A percentile compares a stretch with the other conserved stretches of the same genome.
Conservation (phyloP, 2,888 invertebrate genomes). For the Scaptomyza flava region DNA sequence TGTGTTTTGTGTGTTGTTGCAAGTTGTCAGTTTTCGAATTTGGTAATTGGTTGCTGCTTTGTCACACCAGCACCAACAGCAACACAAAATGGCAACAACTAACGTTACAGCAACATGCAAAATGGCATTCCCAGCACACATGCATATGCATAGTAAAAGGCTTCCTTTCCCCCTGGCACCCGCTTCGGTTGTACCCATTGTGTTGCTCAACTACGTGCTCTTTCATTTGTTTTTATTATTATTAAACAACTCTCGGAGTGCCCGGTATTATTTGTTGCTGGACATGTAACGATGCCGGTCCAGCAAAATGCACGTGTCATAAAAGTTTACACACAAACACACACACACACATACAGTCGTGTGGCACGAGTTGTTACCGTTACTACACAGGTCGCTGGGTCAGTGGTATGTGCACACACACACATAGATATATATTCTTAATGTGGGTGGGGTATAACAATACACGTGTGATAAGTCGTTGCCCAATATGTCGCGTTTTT, state of each 20-base stretch:
- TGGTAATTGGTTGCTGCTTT: constrained; percentile 79
- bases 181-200: constrained; percentile 40
- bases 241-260: constrained; percentile 73
- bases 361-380: constrained; percentile 61
- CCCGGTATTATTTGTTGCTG: constrained; percentile 64
- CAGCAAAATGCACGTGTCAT: constrained; percentile 69
- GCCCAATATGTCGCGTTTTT: constrained; percentile 77
- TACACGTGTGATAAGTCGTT: constrained; percentile 75
- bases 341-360: constrained; percentile 71
- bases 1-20: constrained; percentile 58
- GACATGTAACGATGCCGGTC: constrained; percentile 39
- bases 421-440: neutral
- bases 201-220: constrained; percentile 73
- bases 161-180: constrained; percentile 6
- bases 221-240: constrained; percentile 80
- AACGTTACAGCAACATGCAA: constrained; percentile 61
- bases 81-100: constrained; percentile 24
- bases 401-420: constrained; percentile 36
- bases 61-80: constrained; percentile 64
- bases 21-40: constrained; percentile 80
- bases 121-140: constrained; percentile 67
- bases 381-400: constrained; percentile 55
- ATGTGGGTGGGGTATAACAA: constrained; percentile 19
- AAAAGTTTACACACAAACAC: constrained; percentile 79
- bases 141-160: constrained; percentile 3